A percentile compares a stretch with the other conserved stretches of the same genome.
Conservation (phyloP, 2,797 vertebrate species). For the Anisognathus igniventris region DNA sequence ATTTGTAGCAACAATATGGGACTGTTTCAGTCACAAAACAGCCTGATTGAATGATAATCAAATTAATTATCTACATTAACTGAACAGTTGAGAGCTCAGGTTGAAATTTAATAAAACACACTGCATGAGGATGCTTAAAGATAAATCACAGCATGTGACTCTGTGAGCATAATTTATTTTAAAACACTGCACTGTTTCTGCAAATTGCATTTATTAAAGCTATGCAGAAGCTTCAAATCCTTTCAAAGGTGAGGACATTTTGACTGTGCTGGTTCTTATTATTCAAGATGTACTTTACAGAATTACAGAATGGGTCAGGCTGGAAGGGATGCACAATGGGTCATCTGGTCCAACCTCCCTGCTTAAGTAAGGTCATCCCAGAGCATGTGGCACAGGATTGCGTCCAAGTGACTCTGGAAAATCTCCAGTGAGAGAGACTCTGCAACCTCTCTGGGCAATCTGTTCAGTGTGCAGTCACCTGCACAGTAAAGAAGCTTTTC, state of each 20-base stretch:
- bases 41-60: conserved; percentile 73
- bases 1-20: conserved; percentile 42
- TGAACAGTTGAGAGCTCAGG: conserved; percentile 67
- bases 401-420: neutral
- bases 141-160: conserved; percentile 32
- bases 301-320: neutral
- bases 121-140: conserved; percentile 56
- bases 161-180: conserved; percentile 10
- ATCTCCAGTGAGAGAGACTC: neutral
- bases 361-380: neutral
- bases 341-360: neutral
- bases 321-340: neutral
- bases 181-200: neutral
- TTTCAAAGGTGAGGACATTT: neutral
- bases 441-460: neutral
- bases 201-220: conserved; percentile 10
- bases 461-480: neutral
- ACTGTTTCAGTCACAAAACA: conserved; percentile 71
- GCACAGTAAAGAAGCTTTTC: neutral
- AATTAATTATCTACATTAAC: conserved; percentile 68
- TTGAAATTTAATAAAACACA: conserved; percentile 76
- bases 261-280: neutral
- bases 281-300: neutral
- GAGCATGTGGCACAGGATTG: neutral
- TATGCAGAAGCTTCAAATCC: neutral